A percentile compares a stretch with the other conserved stretches of the same genome.
Evolutionary conservation across 1,140 invertebrate species (phyloP).

Genomic region (Scaptodrosophila lebanonensis): DNA sequence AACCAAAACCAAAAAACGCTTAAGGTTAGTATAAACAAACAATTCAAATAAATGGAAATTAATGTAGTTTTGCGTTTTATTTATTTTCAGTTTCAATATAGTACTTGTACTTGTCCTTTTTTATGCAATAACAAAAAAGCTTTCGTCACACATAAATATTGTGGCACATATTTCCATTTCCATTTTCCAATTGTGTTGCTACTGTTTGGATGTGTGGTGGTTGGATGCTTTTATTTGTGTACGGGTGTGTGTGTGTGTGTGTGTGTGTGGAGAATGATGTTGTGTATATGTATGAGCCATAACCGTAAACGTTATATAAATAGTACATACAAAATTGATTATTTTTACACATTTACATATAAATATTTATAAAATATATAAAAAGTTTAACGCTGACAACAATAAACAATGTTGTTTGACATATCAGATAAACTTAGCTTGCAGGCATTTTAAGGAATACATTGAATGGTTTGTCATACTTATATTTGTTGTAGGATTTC

Average conservation of each 20-base stretch:
- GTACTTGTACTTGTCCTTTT: no score
- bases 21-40: slow-evolving; percentile 28
- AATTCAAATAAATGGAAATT: slow-evolving; percentile 32
- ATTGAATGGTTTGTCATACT: no score
- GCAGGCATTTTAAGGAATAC: slow-evolving; percentile 37
- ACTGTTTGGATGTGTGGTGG: slow-evolving; percentile 24
- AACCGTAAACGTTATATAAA: slow-evolving; percentile 19
- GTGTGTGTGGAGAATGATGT: no score
- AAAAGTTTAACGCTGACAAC: slow-evolving; percentile 38
- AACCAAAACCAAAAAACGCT: slow-evolving; percentile 40
- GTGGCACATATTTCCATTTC: no score
- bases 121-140: slow-evolving; percentile 28
- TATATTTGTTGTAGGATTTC: no score
- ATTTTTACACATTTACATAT: slow-evolving; percentile 14
- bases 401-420: slow-evolving; percentile 17
- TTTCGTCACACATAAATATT: slow-evolving; percentile 21
- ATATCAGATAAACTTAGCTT: slow-evolving; percentile 56
- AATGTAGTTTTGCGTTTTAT: slow-evolving; percentile 6
- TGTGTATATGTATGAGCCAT: slow-evolving; percentile 12
- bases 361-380: slow-evolving; percentile 68
- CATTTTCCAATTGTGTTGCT: slow-evolving; percentile 24
- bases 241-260: no score
- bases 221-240: no score
- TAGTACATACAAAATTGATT: slow-evolving; percentile 12
- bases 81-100: not conserved